A percentile compares a stretch with the other conserved stretches of the same genome.
These are phyloP conservation scores for Pteropus alecto DNA, from an alignment of 2,113 vertebrate species.

Conservation along the genomic window DNA sequence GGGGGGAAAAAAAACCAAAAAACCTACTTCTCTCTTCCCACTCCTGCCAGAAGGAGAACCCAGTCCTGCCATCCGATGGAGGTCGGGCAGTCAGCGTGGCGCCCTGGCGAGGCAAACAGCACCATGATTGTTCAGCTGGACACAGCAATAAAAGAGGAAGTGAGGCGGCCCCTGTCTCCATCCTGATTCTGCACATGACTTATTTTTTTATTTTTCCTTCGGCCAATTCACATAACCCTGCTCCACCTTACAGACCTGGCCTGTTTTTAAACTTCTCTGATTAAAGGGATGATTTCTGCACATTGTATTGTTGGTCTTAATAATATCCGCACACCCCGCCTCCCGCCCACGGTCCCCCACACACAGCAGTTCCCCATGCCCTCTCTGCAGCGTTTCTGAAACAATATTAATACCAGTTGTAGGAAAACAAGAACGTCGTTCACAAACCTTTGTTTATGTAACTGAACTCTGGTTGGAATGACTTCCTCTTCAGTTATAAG, in stretches of 20 bases:
- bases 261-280: conserved; percentile 25
- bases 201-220: background rate
- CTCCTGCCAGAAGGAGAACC: background rate
- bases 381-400: background rate
- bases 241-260: background rate
- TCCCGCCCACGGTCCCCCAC: accelerated
- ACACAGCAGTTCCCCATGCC: background rate
- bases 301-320: background rate
- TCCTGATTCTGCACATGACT: background rate
- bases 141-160: background rate
- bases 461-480: conserved; percentile 30
- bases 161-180: background rate
- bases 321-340: background rate
- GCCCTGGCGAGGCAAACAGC: background rate
- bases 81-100: background rate
- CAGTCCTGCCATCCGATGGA: background rate
- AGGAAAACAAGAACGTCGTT: conserved; percentile 41
- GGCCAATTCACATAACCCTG: background rate
- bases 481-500: conserved; percentile 31
- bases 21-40: background rate
- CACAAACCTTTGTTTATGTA: conserved; percentile 47
- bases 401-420: conserved; percentile 41
- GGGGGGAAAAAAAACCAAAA: background rate
- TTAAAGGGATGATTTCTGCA: background rate
- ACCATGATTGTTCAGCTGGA: background rate